phyloP scores from a whole-genome alignment of 2,797 vertebrate species.

The Otus scops region DNA sequence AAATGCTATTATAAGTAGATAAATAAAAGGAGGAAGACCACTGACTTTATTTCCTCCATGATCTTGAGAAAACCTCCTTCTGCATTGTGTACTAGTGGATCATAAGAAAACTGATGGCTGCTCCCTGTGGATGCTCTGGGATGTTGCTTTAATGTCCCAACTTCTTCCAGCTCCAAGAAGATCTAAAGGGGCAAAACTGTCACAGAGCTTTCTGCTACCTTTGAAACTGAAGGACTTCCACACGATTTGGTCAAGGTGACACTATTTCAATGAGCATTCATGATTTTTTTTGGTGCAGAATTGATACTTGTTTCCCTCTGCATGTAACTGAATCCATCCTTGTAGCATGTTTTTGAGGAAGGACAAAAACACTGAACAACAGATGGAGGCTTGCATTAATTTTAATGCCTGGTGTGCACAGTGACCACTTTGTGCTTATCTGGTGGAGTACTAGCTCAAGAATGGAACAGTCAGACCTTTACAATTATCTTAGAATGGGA shows the following conservation, averaged over 20 bases:
- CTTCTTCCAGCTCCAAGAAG: not conserved
- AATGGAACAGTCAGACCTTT: not conserved
- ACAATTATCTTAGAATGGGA: not conserved
- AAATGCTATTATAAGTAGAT: not conserved
- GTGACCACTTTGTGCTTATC: not conserved
- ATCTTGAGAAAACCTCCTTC: not conserved
- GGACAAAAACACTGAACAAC: not conserved
- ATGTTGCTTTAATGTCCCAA: not conserved
- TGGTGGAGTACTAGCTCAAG: not conserved
- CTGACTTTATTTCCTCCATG: not conserved
- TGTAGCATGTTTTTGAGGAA: not conserved
- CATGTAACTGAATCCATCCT: not conserved
- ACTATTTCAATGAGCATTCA: not conserved
- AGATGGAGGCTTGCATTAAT: not conserved
- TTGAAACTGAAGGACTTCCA: not conserved
- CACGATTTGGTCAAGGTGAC: not conserved
- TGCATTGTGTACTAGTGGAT: not conserved
- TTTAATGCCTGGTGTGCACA: not conserved
- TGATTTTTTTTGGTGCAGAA: not conserved
- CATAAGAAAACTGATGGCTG: not conserved
- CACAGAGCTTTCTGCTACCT: not conserved
- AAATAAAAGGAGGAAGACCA: not conserved
- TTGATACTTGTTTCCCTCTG: not conserved
- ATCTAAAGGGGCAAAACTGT: not conserved
- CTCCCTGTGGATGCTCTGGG: not conserved